Evolutionary conservation across 2,797 vertebrate species (phyloP).

Genomic region (Eurystomus glaucurus): DNA sequence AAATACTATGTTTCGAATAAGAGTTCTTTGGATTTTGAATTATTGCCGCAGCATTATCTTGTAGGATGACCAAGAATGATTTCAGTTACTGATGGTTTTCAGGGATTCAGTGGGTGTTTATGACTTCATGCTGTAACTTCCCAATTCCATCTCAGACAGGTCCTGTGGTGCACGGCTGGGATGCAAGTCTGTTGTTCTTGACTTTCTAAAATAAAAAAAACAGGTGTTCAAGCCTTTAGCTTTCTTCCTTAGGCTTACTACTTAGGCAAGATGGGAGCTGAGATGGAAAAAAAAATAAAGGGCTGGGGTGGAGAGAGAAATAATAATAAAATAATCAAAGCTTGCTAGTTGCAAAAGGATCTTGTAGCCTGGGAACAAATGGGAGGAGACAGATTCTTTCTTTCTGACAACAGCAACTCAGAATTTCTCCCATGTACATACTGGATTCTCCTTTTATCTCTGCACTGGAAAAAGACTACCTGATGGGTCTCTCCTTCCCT

Average conservation of each 20-base stretch:
- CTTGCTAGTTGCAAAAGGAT: background rate
- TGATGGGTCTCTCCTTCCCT: background rate
- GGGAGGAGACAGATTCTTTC: background rate
- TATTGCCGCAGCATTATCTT: background rate
- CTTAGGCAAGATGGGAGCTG: background rate
- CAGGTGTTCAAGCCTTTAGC: background rate
- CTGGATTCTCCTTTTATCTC: background rate
- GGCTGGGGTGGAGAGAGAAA: background rate
- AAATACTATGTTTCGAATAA: background rate
- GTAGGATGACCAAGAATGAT: background rate
- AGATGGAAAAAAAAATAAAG: background rate
- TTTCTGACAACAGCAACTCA: background rate
- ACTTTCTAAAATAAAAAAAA: background rate
- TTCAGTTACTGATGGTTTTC: background rate
- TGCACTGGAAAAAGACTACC: background rate
- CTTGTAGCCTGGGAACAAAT: background rate
- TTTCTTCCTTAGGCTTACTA: background rate
- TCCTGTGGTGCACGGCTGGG: background rate
- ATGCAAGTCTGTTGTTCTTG: background rate
- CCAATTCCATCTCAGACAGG: rapidly evolving
- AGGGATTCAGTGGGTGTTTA: background rate
- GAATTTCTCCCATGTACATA: background rate
- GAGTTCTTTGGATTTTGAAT: background rate
- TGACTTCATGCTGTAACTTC: background rate
- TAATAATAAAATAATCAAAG: background rate